Base-by-base conservation (phyloP, 2,797 vertebrate genomes). In the Bradypodion ventrale region DNA sequence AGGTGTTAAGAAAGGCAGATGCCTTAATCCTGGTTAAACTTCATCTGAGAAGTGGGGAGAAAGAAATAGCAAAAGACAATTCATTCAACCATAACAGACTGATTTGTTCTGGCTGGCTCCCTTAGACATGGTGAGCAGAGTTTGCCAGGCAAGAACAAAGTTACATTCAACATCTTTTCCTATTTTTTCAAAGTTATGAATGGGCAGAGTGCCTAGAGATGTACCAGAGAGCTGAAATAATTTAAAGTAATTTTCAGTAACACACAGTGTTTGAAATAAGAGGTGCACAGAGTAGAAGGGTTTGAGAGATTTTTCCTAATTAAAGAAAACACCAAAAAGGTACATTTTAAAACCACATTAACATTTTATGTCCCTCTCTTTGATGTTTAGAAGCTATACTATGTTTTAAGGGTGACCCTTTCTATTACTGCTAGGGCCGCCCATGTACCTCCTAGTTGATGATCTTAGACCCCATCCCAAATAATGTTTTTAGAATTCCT, bases 141-240 rank as follows among this genome's bases (percentile, higher is more conserved):
- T 52, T 81, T 63, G 65, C 79, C 40, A 40, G 73, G 73, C 66
- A 35, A 81, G 56, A 40, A 68, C 65, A 70, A 52, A 37, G 73
- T 70, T 65, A 49, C 78, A 75, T 72, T 62, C 62, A 77, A 70
- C 76, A 85, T 81, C 84, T 73, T 76, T 76, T 49, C 32, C n/a
- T 62, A 29, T 60, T n/a, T 75, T 75, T n/a, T 49, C 68, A 42
- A 70, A 69, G 40, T 69, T 79, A 40, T 69, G 65, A 70, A 76
- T 62, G 72, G 84, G 63, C 56, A 62, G 42, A 44, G 49, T 70
- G 40, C 74, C 75, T 69, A 35, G 52, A 70, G 52, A 70, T 40
- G 52, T 76, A 42, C 32, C 59, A 70, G 19, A 60, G 40, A 32
- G 78, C n/a, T 32, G 32, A 81, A 81, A 70, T 46, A 23, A 78